phyloP scores from a whole-genome alignment of 2,888 invertebrate species.

The Syritta pipiens region DNA sequence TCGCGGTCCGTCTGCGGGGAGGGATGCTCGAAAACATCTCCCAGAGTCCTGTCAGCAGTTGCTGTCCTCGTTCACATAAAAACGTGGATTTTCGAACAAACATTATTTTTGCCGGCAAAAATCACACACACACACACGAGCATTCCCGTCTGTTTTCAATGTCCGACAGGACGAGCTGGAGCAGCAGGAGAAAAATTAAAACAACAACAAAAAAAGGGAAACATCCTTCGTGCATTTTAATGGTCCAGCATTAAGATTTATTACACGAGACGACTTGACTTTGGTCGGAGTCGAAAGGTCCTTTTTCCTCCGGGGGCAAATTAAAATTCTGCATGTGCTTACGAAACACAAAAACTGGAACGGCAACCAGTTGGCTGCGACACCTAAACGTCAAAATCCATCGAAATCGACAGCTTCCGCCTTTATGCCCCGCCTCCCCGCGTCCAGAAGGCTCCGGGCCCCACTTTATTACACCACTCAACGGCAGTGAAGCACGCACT shows the following conservation, averaged over 20 bases:
- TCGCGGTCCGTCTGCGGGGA: slow-evolving; percentile 2
- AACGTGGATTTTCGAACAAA: slow-evolving; percentile 20
- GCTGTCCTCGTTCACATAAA: slow-evolving; percentile 17
- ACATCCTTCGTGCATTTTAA: slow-evolving; percentile 42
- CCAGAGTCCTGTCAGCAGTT: slow-evolving; percentile 24
- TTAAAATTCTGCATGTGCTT: slow-evolving; percentile 50
- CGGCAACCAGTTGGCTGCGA: slow-evolving; percentile 3
- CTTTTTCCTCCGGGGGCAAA: neutral
- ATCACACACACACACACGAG: neutral
- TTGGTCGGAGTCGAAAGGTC: neutral
- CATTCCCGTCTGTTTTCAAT: slow-evolving; percentile 11
- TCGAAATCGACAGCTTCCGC: slow-evolving; percentile 50
- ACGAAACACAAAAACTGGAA: slow-evolving; percentile 3
- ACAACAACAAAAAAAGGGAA: slow-evolving; percentile 15
- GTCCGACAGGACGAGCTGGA: slow-evolving; percentile 7
- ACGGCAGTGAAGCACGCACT: slow-evolving; percentile 54
- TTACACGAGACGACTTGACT: slow-evolving; percentile 17
- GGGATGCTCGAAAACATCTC: slow-evolving; percentile 10
- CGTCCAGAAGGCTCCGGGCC: slow-evolving; percentile 44
- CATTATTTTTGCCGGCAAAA: slow-evolving; percentile 11
- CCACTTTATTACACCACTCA: slow-evolving; percentile 56
- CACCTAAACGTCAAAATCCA: slow-evolving; percentile 25
- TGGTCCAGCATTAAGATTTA: slow-evolving; percentile 44
- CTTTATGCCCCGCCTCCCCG: too few relatives aligned
- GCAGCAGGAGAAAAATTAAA: neutral